Evolutionary conservation across 1,140 invertebrate genomes (phyloP).

Genomic region (Bicyclus anynana): DNA sequence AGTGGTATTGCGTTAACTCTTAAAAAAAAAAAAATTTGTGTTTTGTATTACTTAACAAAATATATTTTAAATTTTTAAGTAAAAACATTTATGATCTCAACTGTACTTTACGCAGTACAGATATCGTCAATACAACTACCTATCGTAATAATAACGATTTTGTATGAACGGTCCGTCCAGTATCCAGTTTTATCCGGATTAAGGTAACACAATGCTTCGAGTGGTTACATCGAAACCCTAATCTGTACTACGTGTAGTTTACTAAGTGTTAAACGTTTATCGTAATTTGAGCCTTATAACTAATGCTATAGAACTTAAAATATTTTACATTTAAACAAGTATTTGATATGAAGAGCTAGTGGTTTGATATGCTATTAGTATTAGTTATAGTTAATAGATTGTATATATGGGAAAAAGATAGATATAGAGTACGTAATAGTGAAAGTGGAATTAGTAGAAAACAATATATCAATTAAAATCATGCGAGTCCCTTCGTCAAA

Average conservation of each 20-base stretch:
- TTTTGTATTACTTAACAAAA: no score
- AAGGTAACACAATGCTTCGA: conserved; percentile 14
- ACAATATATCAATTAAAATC: no score
- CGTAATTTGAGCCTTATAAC: not conserved
- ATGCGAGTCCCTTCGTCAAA: no score
- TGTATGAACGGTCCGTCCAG: conserved; percentile 18
- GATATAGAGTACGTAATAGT: no score
- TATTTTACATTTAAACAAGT: no score
- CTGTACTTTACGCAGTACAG: conserved; percentile 8
- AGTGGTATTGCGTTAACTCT: no score
- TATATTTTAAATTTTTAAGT: not conserved
- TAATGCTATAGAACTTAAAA: not conserved
- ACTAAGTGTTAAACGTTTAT: not conserved
- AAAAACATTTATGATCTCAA: not conserved
- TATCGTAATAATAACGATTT: conserved; percentile 19
- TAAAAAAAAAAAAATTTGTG: no score
- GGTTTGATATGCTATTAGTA: not conserved
- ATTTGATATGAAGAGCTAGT: not conserved
- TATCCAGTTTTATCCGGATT: conserved; percentile 18
- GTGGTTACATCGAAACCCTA: conserved; percentile 1
- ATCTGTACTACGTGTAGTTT: not conserved
- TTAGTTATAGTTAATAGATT: no score
- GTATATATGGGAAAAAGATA: no score
- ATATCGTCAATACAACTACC: conserved; percentile 13
- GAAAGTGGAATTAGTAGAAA: no score